Base-by-base conservation (phyloP, 2,888 invertebrate species). In the Meganola albula region DNA sequence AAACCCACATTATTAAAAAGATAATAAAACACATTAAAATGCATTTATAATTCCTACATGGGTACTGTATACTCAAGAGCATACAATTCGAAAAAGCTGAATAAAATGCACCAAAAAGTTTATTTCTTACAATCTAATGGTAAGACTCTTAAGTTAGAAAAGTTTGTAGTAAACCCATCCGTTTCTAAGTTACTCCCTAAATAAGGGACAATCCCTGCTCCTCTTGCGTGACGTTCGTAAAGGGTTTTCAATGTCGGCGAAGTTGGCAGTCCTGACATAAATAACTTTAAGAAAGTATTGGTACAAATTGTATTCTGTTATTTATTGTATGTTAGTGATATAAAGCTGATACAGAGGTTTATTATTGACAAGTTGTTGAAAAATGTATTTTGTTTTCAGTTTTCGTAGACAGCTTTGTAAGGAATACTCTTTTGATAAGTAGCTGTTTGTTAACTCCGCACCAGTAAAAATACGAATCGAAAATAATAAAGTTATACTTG, bases 171-270 rank as follows among this genome's bases (percentile, higher is more conserved):
- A 48, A 44, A 52, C 40, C 58, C 46, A 53, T 58, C 46, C 53
- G 63, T 69, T 58, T 60, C 67, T 57, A 63, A 66, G 68, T 65
- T 63, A 62, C 68, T 38, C 69, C 64, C 71, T 61, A 63, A 67
- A 56, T 62, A 63, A 59, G 58, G 63, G 60, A 47, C 44, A 43
- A 43, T 44, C 34, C 37, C 39, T 39, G 31, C 40, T 34, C 55
- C 60, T 57, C 59, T 27, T 14, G 38, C 47, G 47, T 53, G 48
- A 47, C 47, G 60, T 60, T 61, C 59, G 61, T 57, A 63, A 59
- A 73, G 69, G 69, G 66, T 65, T 69, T 68, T 63, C 63, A 43
- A 54, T 68, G 63, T 69, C 58, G 47, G 47, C 48, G 54, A 60
- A 67, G 53, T 56, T 58, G 52, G 31, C 46, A 44, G 31, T 40